Evolutionary conservation across 64 coral and sea anemone genomes (phyloP).

Genomic region (Pocillopora damicornis): DNA sequence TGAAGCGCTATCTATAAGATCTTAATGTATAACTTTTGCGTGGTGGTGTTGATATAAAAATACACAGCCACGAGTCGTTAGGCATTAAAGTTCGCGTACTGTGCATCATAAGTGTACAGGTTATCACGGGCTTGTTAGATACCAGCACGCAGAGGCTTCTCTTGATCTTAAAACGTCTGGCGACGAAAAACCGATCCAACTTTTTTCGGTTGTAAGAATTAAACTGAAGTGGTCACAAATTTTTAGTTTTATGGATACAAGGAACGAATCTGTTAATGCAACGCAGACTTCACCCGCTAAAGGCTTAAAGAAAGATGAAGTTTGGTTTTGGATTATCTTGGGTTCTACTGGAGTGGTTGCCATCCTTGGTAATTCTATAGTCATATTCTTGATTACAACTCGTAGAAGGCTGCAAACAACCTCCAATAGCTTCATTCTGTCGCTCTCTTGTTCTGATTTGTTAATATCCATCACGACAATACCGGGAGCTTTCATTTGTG

Average conservation of each 20-base stretch:
- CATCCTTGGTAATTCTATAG: constrained; percentile 30
- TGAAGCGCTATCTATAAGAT: background rate
- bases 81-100: background rate
- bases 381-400: constrained; percentile 48
- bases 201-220: too few relatives aligned
- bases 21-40: background rate
- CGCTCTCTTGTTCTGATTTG: constrained; percentile 51
- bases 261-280: background rate
- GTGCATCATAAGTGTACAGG: background rate
- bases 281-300: background rate
- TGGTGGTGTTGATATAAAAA: background rate
- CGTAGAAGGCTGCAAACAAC: constrained; percentile 43
- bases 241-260: background rate
- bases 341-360: constrained; percentile 27
- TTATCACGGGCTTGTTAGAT: background rate
- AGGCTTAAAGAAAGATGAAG: background rate
- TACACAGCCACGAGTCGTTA: background rate
- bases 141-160: too few relatives aligned
- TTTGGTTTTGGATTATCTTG: constrained; percentile 40
- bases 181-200: too few relatives aligned
- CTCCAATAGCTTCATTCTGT: constrained; percentile 57
- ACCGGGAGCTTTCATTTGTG: constrained; percentile 41
- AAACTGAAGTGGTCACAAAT: too few relatives aligned
- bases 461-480: constrained; percentile 6
- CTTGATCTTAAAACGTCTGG: too few relatives aligned